Evolutionary conservation across 2,888 invertebrate species (phyloP).

Genomic region (Noctua pronuba): DNA sequence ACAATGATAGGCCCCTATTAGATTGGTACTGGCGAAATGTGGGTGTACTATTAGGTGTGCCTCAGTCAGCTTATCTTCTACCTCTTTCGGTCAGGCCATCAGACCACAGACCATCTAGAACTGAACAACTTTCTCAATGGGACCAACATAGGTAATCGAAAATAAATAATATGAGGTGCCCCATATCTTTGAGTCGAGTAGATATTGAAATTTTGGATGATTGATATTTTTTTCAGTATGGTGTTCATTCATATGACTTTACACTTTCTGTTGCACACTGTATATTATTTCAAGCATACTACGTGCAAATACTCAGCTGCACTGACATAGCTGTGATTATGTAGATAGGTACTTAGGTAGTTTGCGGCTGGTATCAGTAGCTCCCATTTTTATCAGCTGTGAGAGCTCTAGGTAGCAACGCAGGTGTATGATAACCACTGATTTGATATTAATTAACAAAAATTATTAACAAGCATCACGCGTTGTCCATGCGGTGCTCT

Average conservation of each 20-base stretch:
- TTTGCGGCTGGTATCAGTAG: conserved; percentile 34
- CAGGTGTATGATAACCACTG: conserved; percentile 53
- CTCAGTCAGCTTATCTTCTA: background rate
- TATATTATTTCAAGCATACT: background rate
- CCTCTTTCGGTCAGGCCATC: no score
- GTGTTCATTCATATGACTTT: background rate
- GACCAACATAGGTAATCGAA: background rate
- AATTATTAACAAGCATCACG: conserved; percentile 26
- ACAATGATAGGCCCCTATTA: background rate
- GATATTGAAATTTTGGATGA: background rate
- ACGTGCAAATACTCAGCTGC: conserved; percentile 17
- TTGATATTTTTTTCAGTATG: background rate
- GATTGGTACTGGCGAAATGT: background rate
- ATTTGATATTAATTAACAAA: conserved; percentile 52
- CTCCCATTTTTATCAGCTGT: conserved; percentile 28
- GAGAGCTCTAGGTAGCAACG: conserved; percentile 41
- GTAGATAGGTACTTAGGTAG: background rate
- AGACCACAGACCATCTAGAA: background rate
- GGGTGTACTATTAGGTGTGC: background rate
- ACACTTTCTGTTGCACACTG: background rate
- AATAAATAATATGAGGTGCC: background rate
- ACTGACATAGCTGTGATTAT: background rate
- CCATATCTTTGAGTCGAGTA: background rate
- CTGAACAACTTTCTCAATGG: background rate
- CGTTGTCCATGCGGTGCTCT: background rate